Percentiles rank a stretch among this genome's conserved stretches.
These are phyloP conservation scores for Hydrotaea cyrtoneurina DNA, from an alignment of 2,888 invertebrate species.

Conservation along the genomic window DNA sequence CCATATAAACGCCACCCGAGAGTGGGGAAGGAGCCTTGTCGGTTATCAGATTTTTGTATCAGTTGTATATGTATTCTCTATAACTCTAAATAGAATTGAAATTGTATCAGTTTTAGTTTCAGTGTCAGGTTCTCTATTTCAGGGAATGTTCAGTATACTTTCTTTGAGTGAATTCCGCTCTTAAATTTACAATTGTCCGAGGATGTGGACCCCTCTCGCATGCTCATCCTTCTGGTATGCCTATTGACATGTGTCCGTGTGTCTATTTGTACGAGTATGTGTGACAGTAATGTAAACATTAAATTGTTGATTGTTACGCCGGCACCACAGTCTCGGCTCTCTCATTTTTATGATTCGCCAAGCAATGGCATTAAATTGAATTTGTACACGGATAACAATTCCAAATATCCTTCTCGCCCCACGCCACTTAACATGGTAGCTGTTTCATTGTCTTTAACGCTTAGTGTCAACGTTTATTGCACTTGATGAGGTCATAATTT, in stretches of 20 bases:
- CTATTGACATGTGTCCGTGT: neutral
- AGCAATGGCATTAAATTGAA: conserved; percentile 14
- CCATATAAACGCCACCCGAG: too few relatives aligned
- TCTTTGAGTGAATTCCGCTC: too few relatives aligned
- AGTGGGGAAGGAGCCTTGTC: too few relatives aligned
- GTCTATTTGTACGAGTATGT: neutral
- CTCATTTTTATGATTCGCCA: conserved; percentile 7
- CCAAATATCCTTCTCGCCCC: neutral
- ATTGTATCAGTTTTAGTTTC: too few relatives aligned
- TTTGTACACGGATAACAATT: conserved; percentile 12
- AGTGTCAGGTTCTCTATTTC: too few relatives aligned
- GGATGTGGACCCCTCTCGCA: neutral
- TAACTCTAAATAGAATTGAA: too few relatives aligned
- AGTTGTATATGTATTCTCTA: too few relatives aligned
- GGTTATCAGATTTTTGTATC: too few relatives aligned
- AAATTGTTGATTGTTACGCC: conserved; percentile 15
- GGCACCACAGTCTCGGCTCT: conserved; percentile 3
- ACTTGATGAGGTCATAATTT: conserved; percentile 38
- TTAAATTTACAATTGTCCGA: too few relatives aligned
- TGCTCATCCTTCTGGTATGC: neutral
- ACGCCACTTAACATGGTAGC: neutral
- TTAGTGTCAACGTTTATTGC: neutral
- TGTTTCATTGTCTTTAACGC: neutral
- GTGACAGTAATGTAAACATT: neutral
- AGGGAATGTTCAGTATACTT: too few relatives aligned